Evolutionary conservation across 2,797 vertebrate species (phyloP), one percentile per base, ranked within the genome.

Genomic region (Lemur catta): DNA sequence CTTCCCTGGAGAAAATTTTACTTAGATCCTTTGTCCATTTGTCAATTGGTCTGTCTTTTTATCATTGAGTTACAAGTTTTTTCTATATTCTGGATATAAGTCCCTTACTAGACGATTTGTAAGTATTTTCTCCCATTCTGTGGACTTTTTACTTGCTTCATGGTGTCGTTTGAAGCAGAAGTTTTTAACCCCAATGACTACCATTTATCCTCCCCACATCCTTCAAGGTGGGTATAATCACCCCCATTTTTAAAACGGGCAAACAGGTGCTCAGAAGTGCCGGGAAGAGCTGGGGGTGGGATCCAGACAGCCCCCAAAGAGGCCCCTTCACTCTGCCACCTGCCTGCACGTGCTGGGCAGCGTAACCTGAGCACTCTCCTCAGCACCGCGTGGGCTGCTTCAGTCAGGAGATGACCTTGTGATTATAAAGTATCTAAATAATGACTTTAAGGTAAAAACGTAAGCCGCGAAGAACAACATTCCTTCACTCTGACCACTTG

Each of bases 331-430:
- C 15, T 28, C 6, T 35, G 2, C 43, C 43, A 11, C 7, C 1
- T 3, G 15, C 22, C 30, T 43, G 22, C 43, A 0, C 24, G 8
- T 4, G 4, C 50, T 10, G 55, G 11, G 11, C 33, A 33, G 46
- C 14, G 4, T n/a, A 33, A 33, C 12, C 4, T 10, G n/a, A 50
- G 79, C 0, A 6, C 3, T 2, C n/a, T 17, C 26, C 13, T 52
- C 28, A 33, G 7, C 3, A 48, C 20, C 4, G 4, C 76, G 71
- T 9, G 17, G 26, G 33, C 69, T 3, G 7, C 9, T 33, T 38
- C 63, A 26, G 71, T 33, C 50, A 92, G 78, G 72, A 22, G 61
- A 74, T 3, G 46, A 33, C 26, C 5, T 82, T 8, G 1, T 18
- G 30, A 46, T 33, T 55, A 55, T 8, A 75, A 76, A 55, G 33